Evolutionary conservation across 2,113 vertebrate genomes (phyloP).

Genomic region (Jacana jacana): DNA sequence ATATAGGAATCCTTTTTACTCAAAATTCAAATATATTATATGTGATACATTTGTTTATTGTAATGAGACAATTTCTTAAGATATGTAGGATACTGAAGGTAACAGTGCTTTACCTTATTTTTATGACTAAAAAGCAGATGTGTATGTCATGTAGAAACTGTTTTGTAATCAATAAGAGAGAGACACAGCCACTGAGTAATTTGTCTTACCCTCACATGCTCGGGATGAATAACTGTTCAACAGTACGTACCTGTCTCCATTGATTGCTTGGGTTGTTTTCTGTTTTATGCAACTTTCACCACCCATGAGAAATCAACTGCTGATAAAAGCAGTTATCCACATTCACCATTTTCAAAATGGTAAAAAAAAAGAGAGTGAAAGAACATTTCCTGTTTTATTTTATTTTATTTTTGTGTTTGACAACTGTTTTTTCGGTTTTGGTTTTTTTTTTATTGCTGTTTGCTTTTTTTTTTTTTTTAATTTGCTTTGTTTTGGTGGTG

Average conservation of each 20-base stretch:
- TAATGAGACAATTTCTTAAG: background rate
- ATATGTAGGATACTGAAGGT: background rate
- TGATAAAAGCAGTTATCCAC: background rate
- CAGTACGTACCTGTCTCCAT: background rate
- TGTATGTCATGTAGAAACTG: background rate
- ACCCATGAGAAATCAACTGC: background rate
- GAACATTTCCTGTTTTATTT: background rate
- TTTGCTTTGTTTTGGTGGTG: too few species aligned
- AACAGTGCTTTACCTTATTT: background rate
- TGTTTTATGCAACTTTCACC: background rate
- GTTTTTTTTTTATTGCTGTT: too few species aligned
- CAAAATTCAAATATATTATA: background rate
- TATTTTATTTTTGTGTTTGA: background rate
- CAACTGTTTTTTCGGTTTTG: background rate
- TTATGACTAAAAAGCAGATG: background rate
- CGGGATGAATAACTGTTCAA: background rate
- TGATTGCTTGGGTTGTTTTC: background rate
- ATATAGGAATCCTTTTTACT: background rate
- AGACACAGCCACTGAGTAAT: background rate
- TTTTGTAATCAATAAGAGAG: background rate
- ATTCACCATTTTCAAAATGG: background rate
- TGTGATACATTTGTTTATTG: background rate
- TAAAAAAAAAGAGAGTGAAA: background rate
- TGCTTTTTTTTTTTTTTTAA: too few species aligned
- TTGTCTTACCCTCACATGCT: background rate